Conservation (phyloP, 92 coral and sea anemone genomes). For the Porites evermanni region DNA sequence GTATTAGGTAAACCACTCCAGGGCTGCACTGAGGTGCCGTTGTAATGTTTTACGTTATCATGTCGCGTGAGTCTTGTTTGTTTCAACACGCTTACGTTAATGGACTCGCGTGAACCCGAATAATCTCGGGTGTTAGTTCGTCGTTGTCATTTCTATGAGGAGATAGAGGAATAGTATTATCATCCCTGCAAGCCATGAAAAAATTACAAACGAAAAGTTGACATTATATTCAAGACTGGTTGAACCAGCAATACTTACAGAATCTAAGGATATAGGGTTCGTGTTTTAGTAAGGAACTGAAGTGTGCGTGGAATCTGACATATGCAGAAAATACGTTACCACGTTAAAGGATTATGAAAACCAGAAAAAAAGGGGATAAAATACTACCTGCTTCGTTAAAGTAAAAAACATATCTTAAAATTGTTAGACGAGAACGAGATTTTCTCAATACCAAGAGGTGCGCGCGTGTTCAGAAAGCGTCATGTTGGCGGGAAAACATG, state of each 20-base stretch:
- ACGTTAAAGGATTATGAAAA: too few species aligned
- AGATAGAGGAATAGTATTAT: not conserved
- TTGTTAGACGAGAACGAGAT: too few species aligned
- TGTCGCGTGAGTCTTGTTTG: too few species aligned
- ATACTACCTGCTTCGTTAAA: too few species aligned
- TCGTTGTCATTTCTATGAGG: not conserved
- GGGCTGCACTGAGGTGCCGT: too few species aligned
- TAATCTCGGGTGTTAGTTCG: not conserved
- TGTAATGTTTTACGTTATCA: not conserved
- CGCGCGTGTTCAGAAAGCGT: too few species aligned
- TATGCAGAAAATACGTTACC: not conserved
- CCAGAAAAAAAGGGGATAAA: too few species aligned
- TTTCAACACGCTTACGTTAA: too few species aligned
- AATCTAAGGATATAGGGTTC: not conserved
- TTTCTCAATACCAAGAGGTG: too few species aligned
- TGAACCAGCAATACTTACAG: constrained; percentile 7
- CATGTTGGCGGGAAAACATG: too few species aligned
- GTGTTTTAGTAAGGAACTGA: not conserved
- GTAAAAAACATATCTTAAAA: too few species aligned
- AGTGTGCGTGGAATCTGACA: not conserved
- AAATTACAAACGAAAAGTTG: too few species aligned
- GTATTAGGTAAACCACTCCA: not conserved
- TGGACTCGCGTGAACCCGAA: not conserved
- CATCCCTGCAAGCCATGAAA: not conserved
- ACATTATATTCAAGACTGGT: constrained; percentile 6